Conservation (phyloP, 2,113 vertebrate genomes). For the Thalassarche chlororhynchos region DNA sequence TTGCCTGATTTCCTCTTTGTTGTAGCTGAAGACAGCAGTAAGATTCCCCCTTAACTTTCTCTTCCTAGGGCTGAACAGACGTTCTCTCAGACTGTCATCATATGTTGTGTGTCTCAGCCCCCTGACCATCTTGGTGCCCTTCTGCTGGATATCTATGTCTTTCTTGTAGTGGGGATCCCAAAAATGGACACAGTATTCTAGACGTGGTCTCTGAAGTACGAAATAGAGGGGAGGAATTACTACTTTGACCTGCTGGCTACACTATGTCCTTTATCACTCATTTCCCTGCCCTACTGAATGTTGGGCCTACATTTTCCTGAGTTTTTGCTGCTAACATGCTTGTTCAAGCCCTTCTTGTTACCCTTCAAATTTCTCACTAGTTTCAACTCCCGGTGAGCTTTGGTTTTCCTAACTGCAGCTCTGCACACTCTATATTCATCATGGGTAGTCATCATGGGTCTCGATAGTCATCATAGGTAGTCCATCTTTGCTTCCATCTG, state of each 20-base stretch:
- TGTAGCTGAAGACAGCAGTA: neutral
- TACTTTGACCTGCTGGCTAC: neutral
- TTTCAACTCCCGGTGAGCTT: neutral
- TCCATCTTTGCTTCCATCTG: neutral
- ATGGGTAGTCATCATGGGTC: neutral
- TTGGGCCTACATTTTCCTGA: neutral
- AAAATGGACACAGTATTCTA: neutral
- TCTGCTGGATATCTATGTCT: neutral
- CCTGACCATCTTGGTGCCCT: neutral
- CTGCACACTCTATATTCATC: neutral
- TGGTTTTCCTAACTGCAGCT: neutral
- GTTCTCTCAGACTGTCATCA: neutral
- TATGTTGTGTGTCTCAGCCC: neutral
- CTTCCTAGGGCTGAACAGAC: neutral
- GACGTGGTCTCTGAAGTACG: neutral
- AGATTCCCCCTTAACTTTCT: neutral
- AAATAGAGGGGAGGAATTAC: neutral
- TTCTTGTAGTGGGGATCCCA: neutral
- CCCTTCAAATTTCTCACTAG: neutral
- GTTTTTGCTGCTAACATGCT: neutral
- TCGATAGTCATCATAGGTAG: neutral
- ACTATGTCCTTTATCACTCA: neutral
- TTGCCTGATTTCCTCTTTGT: too few species aligned
- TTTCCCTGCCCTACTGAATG: neutral
- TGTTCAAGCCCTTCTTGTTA: neutral